These are phyloP conservation scores for Tenthredo distinguenda DNA, from an alignment of 2,888 invertebrate genomes.

Conservation along the genomic window DNA sequence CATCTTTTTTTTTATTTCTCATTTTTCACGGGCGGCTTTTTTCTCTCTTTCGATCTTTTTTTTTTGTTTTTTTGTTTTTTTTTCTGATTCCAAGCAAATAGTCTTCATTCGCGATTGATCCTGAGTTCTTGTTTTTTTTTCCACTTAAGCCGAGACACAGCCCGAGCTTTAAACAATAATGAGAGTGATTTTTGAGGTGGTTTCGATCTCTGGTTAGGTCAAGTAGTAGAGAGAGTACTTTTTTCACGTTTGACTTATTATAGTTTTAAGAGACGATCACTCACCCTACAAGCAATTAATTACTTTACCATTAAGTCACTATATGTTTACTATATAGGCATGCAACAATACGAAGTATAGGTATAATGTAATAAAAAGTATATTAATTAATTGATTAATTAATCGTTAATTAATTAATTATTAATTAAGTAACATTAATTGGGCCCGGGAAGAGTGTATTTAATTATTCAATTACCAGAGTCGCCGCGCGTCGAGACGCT, in stretches of 20 bases:
- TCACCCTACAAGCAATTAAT: slow-evolving; percentile 69
- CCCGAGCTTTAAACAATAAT: slow-evolving; percentile 8
- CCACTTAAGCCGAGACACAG: background rate
- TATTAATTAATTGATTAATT: slow-evolving; percentile 59
- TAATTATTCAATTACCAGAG: slow-evolving; percentile 64
- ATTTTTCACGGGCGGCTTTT: background rate
- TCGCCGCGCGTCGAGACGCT: slow-evolving; percentile 61
- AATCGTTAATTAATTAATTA: slow-evolving; percentile 70
- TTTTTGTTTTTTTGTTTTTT: background rate
- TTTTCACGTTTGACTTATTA: background rate
- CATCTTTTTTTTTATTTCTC: background rate
- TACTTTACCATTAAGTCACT: slow-evolving; percentile 55
- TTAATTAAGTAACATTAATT: slow-evolving; percentile 71
- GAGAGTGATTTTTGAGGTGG: background rate
- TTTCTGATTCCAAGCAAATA: background rate
- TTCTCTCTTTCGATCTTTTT: background rate
- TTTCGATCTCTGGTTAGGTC: slow-evolving; percentile 1
- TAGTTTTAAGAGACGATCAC: slow-evolving; percentile 65
- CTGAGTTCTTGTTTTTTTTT: background rate
- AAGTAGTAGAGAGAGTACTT: background rate
- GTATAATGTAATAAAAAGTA: slow-evolving; percentile 26
- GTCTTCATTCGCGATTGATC: no score
- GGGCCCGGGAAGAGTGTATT: slow-evolving; percentile 76
- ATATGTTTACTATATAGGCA: slow-evolving; percentile 71
- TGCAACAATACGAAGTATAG: slow-evolving; percentile 74